Base-by-base conservation (phyloP, 2,888 invertebrate genomes). In the Steinernema hermaphroditum region DNA sequence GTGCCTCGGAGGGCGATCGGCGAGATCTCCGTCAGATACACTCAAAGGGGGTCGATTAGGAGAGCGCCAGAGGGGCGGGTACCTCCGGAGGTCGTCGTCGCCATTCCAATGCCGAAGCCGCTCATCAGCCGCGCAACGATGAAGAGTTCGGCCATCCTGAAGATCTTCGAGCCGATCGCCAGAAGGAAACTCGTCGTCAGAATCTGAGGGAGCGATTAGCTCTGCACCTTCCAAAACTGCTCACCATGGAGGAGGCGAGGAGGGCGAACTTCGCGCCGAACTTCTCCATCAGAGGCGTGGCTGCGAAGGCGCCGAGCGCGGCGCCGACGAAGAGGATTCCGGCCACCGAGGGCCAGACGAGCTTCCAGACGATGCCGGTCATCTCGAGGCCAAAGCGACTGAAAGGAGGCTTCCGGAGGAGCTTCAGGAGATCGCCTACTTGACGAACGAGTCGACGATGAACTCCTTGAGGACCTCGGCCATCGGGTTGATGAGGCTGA, bases 321-420 rank as follows among this genome's bases (percentile, higher is more conserved):
- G 82, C 82, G 27, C 84, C 84, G 32, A 82, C 72, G 69, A 84
- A 82, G 4, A 84, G 75, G n/a, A 77, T 71, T 8, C 83, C 82
- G 2, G 81, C 83, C 2, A 83, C 76, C 0, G 78, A 32, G 6
- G 82, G 80, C 83, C 83, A 83, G 14, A 82, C 22, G 16, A 80
- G n/a, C 2, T 32, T 62, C 62, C 62, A 62, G 27, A 62, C 14
- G 34, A 62, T 4, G 6, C 62, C 62, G 34, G 27, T 32, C 12
- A 62, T 32, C 27, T 62, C 62, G 27, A 62, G n/a, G 14, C 32
- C 62, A 27, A 62, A 34, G 14, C 62, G 62, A 12, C 62, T 62
- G 29, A 19, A 62, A 32, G 8, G 27, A 22, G 2, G 1, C 4
- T 16, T 2, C 2, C n/a, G 16, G 8, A 14, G n/a, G 1, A 32